These are phyloP conservation scores for Leucophenga maculata DNA, from an alignment of 2,888 invertebrate genomes.

Conservation along the genomic window DNA sequence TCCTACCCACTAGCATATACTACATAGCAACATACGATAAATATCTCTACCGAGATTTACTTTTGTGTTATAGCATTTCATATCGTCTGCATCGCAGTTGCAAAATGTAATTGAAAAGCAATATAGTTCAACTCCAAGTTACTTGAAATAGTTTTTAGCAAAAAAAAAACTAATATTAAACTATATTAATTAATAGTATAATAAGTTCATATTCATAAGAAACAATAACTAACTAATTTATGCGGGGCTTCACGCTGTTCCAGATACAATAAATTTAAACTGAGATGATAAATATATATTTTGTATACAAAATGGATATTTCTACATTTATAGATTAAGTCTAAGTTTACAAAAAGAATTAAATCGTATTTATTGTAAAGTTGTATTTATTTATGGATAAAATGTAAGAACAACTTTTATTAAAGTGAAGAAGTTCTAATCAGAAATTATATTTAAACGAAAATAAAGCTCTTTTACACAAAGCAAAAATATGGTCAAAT, in stretches of 20 bases:
- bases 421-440: constrained; percentile 35
- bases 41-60: too few relatives aligned
- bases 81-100: constrained; percentile 17
- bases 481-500: constrained; percentile 25
- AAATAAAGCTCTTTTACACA: constrained; percentile 24
- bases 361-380: constrained; percentile 1
- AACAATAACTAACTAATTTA: constrained; percentile 27
- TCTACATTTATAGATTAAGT: constrained; percentile 11
- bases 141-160: constrained; percentile 43
- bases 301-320: constrained; percentile 26
- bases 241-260: constrained; percentile 43
- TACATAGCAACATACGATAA: constrained; percentile 12
- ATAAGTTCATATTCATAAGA: constrained; percentile 30
- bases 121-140: constrained; percentile 62
- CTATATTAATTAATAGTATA: background rate
- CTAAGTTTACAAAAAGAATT: background rate
- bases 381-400: constrained; percentile 8
- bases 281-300: constrained; percentile 21
- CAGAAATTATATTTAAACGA: constrained; percentile 14
- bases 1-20: constrained; percentile 15
- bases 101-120: constrained; percentile 52
- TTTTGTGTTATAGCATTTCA: too few relatives aligned
- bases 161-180: constrained; percentile 25
- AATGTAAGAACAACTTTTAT: constrained; percentile 1
- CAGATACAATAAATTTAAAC: constrained; percentile 46